phyloP scores from a whole-genome alignment of 2,113 vertebrate species.

The Rhizomys pruinosus region DNA sequence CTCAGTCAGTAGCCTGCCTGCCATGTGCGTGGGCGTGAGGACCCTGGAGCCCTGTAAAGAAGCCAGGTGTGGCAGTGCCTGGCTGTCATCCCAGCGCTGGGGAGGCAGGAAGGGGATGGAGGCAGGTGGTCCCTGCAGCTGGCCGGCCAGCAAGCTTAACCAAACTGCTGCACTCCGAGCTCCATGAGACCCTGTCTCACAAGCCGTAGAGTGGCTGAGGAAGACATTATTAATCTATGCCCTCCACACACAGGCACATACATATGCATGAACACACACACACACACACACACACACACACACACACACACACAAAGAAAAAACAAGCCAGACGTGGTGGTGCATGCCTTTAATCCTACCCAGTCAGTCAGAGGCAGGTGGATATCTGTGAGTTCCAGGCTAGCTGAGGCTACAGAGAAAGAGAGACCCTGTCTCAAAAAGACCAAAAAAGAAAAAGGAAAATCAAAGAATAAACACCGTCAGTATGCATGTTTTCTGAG shows the following conservation, averaged over 20 bases:
- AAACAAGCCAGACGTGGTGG: no score
- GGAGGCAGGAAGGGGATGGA: no score
- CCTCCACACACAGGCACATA: neutral
- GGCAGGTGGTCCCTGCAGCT: neutral
- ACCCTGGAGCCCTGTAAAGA: neutral
- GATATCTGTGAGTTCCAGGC: no score
- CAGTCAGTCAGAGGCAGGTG: no score
- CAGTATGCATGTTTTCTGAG: neutral
- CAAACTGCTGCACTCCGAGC: neutral
- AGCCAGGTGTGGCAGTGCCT: neutral
- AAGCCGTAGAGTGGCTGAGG: neutral
- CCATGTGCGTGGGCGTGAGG: neutral
- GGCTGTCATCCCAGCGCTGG: no score
- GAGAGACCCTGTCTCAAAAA: no score
- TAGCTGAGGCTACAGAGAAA: no score
- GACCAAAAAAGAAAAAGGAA: no score
- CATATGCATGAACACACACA: neutral
- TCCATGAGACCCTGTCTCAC: neutral
- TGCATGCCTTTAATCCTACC: no score
- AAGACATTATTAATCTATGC: neutral
- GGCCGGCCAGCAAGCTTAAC: neutral
- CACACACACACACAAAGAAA: no score
- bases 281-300: neutral
- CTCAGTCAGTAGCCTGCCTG: neutral
- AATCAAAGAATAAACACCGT: neutral